Base-by-base conservation (phyloP, 2,797 vertebrate genomes). In the Todus mexicanus region DNA sequence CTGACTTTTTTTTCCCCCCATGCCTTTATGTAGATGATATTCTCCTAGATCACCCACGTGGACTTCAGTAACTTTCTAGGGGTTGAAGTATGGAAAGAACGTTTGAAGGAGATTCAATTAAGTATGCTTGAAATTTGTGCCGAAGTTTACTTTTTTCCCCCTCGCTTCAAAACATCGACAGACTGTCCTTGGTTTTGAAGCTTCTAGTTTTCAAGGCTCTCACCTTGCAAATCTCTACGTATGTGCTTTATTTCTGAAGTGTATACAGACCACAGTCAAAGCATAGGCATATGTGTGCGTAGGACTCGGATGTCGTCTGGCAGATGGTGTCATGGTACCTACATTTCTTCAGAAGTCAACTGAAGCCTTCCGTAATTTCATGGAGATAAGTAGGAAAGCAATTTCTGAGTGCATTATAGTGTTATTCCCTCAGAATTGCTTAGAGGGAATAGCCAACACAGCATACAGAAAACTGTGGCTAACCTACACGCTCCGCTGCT, bases 281-380 rank as follows among this genome's bases (percentile, higher is more conserved):
- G 89, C 83, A 76, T 14, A 79, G 89, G 91, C 92, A 92, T 95
- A 95, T 83, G 92, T 90, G 68, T 86, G 91, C 73, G 92, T 95
- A 96, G 94, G 92, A 90, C 93, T 86, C 43, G 87, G 87, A 83
- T 95, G 93, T 92, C 83, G 68, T 91, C 89, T 96, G 93, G 92
- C 94, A 96, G 89, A 92, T 77, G 85, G 57, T 89, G 94, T 92
- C 74, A 85, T 71, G 90, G 63, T 95, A 84, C 77, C 77, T 76
- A 72, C 87, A 81, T 84, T 76, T 89, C 90, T 74, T 79, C 73
- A 92, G 71, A 91, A 96, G 83, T 83, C 84, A 94, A 45, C 73
- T 75, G 94, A 94, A 86, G 31, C 74, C 74, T 93, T 93, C 78
- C 73, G 31, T 81, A 76, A 84, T 89, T 96, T 82, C 90, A 31